A percentile compares a stretch with the other conserved stretches of the same genome.
These are phyloP conservation scores for Sceloporus tristichus DNA, from an alignment of 2,113 vertebrate species.

Conservation along the genomic window DNA sequence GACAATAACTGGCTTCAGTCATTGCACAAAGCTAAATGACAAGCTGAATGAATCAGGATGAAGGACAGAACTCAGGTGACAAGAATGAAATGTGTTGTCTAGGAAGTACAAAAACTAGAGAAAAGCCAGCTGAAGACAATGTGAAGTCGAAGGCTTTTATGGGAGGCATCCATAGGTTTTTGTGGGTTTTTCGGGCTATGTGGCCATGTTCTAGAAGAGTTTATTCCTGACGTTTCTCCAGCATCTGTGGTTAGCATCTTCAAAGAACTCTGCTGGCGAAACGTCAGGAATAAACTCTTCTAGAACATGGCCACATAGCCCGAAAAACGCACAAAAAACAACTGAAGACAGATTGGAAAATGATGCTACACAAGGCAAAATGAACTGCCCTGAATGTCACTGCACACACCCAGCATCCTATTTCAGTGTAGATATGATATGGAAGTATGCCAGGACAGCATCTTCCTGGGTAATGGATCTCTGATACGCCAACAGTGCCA, in stretches of 20 bases:
- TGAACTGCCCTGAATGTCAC: neutral
- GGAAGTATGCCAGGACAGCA: neutral
- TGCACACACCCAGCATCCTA: neutral
- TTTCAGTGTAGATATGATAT: neutral
- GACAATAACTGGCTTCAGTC: neutral
- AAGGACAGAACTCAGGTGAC: neutral
- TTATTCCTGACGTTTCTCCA: too few species aligned
- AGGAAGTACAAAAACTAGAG: neutral
- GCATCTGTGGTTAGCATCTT: too few species aligned
- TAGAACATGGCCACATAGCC: too few species aligned
- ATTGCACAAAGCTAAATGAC: neutral
- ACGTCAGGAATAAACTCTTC: too few species aligned
- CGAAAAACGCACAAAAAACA: too few species aligned
- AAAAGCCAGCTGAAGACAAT: neutral
- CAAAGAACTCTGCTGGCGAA: too few species aligned
- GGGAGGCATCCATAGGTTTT: too few species aligned
- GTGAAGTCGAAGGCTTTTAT: too few species aligned
- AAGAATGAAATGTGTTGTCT: neutral
- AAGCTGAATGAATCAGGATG: neutral
- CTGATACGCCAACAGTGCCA: neutral
- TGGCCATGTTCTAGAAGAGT: too few species aligned
- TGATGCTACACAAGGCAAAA: neutral
- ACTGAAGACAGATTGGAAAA: neutral
- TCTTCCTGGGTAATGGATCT: neutral
- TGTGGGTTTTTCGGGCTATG: too few species aligned